These are phyloP conservation scores for Pterophyllum scalare DNA, from an alignment of 2,113 vertebrate genomes.

Conservation along the genomic window DNA sequence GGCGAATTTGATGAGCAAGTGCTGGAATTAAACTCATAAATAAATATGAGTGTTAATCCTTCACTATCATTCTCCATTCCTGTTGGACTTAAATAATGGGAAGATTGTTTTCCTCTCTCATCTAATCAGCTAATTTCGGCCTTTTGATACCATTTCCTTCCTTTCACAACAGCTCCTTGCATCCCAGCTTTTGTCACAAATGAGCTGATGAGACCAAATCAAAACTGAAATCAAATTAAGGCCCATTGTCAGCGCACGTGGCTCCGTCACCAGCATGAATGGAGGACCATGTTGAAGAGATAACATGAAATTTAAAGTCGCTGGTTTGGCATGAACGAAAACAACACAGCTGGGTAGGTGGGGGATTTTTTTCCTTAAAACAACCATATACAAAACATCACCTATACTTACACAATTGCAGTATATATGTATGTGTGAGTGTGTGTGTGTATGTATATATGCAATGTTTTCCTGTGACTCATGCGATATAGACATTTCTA, in stretches of 20 bases:
- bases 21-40: constrained; percentile 30
- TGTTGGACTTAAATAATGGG: constrained; percentile 67
- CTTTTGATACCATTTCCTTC: constrained; percentile 60
- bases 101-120: constrained; percentile 61
- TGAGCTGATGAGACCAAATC: constrained; percentile 66
- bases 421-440: too few relatives aligned
- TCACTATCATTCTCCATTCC: constrained; percentile 61
- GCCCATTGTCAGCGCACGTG: constrained; percentile 47
- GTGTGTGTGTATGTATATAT: too few relatives aligned
- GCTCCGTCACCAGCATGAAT: constrained; percentile 55
- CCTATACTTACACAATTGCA: neutral
- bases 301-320: constrained; percentile 60
- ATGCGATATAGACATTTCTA: too few relatives aligned
- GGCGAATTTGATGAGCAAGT: constrained; percentile 20
- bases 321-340: constrained; percentile 54
- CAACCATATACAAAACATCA: constrained; percentile 21
- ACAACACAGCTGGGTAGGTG: constrained; percentile 29
- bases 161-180: constrained; percentile 33
- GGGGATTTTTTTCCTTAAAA: constrained; percentile 10
- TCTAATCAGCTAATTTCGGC: constrained; percentile 68
- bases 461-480: too few relatives aligned
- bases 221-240: constrained; percentile 78
- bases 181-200: constrained; percentile 48
- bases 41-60: constrained; percentile 37
- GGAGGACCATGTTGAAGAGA: constrained; percentile 50